Percentiles rank a stretch among this genome's conserved stretches.
Evolutionary conservation across 2,797 vertebrate genomes (phyloP).

Genomic region (Moxostoma hubbsi): DNA sequence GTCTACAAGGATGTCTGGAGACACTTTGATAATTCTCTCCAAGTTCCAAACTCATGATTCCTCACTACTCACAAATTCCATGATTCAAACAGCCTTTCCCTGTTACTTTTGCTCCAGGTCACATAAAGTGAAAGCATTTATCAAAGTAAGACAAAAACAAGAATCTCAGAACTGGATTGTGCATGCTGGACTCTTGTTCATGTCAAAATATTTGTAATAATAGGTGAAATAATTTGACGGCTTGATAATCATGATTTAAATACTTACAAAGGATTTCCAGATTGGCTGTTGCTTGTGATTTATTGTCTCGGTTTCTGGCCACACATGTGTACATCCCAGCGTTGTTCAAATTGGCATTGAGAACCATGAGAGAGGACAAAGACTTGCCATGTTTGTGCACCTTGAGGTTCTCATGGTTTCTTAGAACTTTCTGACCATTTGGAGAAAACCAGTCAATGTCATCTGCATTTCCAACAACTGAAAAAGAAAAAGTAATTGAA

Average conservation of each 20-base stretch:
- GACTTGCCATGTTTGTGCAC: conserved; percentile 17
- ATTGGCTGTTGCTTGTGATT: conserved; percentile 19
- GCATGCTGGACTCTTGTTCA: neutral
- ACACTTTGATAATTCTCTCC: conserved; percentile 14
- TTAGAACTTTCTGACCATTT: conserved; percentile 33
- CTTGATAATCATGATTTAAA: conserved; percentile 13
- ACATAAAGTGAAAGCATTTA: neutral
- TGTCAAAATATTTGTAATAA: conserved; percentile 13
- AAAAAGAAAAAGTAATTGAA: neutral
- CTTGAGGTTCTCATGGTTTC: conserved; percentile 19
- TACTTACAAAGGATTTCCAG: conserved; percentile 51
- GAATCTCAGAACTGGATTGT: neutral
- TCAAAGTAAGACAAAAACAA: neutral
- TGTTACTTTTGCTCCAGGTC: neutral
- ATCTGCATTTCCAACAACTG: conserved; percentile 25
- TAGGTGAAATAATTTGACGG: neutral
- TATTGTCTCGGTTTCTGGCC: conserved; percentile 25
- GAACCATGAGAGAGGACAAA: conserved; percentile 16
- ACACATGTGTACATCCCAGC: conserved; percentile 51
- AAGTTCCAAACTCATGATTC: conserved; percentile 32
- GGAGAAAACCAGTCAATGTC: conserved; percentile 46
- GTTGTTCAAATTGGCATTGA: conserved; percentile 30
- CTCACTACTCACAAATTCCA: conserved; percentile 12
- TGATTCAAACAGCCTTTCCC: conserved; percentile 4
- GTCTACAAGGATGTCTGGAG: conserved; percentile 39